A percentile compares a stretch with the other conserved stretches of the same genome.
phyloP scores from a whole-genome alignment of 1,140 invertebrate species.

The Doryteuthis pealeii region DNA sequence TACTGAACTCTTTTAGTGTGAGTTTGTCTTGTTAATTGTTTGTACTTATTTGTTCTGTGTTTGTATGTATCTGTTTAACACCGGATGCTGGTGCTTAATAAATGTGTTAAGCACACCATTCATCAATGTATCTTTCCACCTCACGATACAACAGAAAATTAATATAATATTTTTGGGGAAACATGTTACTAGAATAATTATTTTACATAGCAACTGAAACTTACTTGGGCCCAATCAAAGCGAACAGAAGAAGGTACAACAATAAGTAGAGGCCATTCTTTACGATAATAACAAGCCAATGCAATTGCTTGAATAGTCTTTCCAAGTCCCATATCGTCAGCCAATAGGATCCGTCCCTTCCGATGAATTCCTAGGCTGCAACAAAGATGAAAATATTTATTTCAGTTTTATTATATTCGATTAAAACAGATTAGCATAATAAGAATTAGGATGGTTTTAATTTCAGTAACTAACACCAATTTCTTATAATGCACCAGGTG shows the following conservation, averaged over 20 bases:
- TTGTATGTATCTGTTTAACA: too few relatives aligned
- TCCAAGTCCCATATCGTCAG: constrained; percentile 84
- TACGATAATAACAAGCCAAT: constrained; percentile 82
- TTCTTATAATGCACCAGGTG: not conserved
- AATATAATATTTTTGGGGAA: too few relatives aligned
- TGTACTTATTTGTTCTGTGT: too few relatives aligned
- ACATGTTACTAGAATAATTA: too few relatives aligned
- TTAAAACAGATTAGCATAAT: not conserved
- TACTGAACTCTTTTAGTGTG: too few relatives aligned
- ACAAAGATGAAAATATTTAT: constrained; percentile 12
- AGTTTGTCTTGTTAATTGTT: too few relatives aligned
- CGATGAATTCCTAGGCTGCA: constrained; percentile 44
- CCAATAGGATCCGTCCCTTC: constrained; percentile 45
- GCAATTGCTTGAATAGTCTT: constrained; percentile 96
- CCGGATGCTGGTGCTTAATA: too few relatives aligned
- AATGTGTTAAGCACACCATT: too few relatives aligned
- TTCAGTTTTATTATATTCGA: not conserved
- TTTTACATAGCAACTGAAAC: not conserved
- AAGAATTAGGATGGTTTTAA: not conserved
- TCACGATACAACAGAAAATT: too few relatives aligned
- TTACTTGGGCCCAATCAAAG: constrained; percentile 61
- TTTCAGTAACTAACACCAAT: not conserved
- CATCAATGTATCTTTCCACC: too few relatives aligned
- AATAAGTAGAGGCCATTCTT: constrained; percentile 90
- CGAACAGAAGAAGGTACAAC: constrained; percentile 63